These are phyloP conservation scores for Salticus scenicus DNA, from an alignment of 2,888 invertebrate species.

Conservation along the genomic window DNA sequence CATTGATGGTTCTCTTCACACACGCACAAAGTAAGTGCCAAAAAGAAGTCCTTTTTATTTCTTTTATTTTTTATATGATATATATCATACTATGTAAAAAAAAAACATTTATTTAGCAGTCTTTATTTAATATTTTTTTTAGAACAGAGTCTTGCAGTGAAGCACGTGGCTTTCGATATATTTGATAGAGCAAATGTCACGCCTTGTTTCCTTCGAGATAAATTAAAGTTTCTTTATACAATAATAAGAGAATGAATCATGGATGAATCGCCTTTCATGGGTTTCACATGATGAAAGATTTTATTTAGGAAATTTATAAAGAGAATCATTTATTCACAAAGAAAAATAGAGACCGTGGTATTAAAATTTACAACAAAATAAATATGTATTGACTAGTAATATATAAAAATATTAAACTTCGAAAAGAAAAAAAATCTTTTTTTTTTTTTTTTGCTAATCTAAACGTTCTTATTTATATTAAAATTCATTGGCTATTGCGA, in stretches of 20 bases:
- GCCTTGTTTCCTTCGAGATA: background rate
- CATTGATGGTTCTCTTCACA: constrained; percentile 50
- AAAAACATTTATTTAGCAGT: constrained; percentile 5
- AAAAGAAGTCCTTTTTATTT: background rate
- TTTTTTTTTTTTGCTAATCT: too few relatives aligned
- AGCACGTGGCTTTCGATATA: too few relatives aligned
- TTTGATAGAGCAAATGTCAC: background rate
- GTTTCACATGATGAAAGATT: background rate
- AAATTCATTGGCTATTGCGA: too few relatives aligned
- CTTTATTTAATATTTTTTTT: background rate
- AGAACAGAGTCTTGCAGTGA: too few relatives aligned
- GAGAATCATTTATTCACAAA: background rate
- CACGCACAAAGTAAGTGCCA: constrained; percentile 63
- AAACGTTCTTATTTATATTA: too few relatives aligned
- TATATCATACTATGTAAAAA: background rate
- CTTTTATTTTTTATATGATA: background rate
- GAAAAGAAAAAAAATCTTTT: too few relatives aligned
- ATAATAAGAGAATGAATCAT: background rate
- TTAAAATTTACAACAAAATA: too few relatives aligned
- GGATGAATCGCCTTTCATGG: background rate
- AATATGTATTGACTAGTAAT: too few relatives aligned
- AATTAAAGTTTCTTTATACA: background rate
- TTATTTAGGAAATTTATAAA: background rate
- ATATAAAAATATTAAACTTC: too few relatives aligned
- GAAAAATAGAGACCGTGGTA: background rate